These are phyloP conservation scores for Idaea biselata DNA, from an alignment of 2,888 invertebrate genomes.

Conservation along the genomic window DNA sequence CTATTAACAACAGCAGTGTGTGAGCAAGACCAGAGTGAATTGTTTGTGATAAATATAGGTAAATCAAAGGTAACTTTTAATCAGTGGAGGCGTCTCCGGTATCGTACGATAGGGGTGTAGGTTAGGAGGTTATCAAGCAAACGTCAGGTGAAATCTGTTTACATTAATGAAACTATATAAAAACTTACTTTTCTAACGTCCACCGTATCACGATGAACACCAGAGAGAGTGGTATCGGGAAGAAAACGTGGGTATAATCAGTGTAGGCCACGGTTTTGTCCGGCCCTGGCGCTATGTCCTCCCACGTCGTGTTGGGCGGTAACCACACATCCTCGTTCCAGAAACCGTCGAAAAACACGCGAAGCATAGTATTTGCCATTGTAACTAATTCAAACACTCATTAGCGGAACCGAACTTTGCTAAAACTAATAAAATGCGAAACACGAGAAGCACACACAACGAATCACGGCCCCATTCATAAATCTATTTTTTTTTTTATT, in stretches of 20 bases:
- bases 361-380: constrained; percentile 57
- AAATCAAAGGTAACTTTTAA: background rate
- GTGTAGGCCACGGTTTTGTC: constrained; percentile 87
- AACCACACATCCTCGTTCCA: constrained; percentile 95
- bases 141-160: constrained; percentile 17
- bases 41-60: background rate
- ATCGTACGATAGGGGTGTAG: constrained; percentile 5
- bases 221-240: constrained; percentile 91
- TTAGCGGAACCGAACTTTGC: constrained; percentile 6
- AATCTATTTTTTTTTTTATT: background rate
- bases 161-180: constrained; percentile 12
- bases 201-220: constrained; percentile 88
- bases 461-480: constrained; percentile 3
- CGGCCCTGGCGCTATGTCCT: constrained; percentile 88
- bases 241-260: constrained; percentile 89
- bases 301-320: constrained; percentile 95
- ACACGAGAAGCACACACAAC: constrained; percentile 9
- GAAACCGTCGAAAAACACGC: constrained; percentile 76
- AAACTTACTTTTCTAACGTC: constrained; percentile 91
- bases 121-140: constrained; percentile 29
- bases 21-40: background rate
- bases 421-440: constrained; percentile 11
- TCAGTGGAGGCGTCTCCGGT: background rate
- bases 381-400: constrained; percentile 13
- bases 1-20: no score